Evolutionary conservation across 2,888 invertebrate genomes (phyloP).

Genomic region (Plebejus melissa): DNA sequence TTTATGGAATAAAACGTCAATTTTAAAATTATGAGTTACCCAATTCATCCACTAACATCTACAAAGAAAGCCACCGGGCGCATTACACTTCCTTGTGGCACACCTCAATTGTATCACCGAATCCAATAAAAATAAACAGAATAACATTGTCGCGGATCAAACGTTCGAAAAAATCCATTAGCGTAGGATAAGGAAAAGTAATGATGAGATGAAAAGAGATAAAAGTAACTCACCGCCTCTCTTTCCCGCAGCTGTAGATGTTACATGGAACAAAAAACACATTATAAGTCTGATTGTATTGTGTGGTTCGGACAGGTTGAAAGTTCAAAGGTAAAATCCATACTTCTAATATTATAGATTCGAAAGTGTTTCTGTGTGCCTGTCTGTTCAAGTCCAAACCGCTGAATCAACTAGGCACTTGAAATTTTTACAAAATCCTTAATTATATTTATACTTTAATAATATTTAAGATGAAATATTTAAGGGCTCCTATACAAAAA

Average conservation of each 20-base stretch:
- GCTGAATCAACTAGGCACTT: too few species aligned
- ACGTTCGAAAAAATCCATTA: not conserved
- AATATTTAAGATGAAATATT: too few species aligned
- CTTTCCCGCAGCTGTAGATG: slow-evolving; percentile 52
- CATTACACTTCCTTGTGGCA: not conserved
- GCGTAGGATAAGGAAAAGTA: not conserved
- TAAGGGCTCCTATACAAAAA: too few species aligned
- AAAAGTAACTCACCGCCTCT: slow-evolving; percentile 62
- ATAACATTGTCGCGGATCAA: not conserved
- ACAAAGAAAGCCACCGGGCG: not conserved
- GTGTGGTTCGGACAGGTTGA: not conserved
- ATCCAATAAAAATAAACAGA: slow-evolving; percentile 16
- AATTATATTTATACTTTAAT: too few species aligned
- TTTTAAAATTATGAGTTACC: too few species aligned
- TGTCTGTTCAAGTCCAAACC: too few species aligned
- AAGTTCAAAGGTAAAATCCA: too few species aligned
- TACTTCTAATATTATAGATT: too few species aligned
- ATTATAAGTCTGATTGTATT: slow-evolving; percentile 16
- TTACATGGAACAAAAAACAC: slow-evolving; percentile 59
- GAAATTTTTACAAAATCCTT: too few species aligned
- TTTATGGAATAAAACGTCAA: too few species aligned
- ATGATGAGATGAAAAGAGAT: not conserved
- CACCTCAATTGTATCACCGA: not conserved
- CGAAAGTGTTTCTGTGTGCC: too few species aligned
- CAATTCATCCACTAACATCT: too few species aligned